Evolutionary conservation across 1,140 invertebrate genomes (phyloP).

Genomic region (Pseudobourletiella spinata): DNA sequence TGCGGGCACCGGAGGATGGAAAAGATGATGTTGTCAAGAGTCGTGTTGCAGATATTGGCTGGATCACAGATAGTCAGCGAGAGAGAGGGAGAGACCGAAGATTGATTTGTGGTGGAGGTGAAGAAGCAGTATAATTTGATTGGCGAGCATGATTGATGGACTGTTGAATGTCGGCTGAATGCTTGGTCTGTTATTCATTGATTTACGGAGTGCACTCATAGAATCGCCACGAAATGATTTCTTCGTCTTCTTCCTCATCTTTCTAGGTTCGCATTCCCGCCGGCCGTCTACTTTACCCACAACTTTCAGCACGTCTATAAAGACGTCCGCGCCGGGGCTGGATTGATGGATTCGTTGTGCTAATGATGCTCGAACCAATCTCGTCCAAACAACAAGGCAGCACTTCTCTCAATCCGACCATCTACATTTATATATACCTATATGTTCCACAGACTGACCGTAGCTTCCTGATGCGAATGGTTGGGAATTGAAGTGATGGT

Average conservation of each 20-base stretch:
- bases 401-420: too few relatives aligned
- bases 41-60: not conserved
- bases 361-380: too few relatives aligned
- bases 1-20: not conserved
- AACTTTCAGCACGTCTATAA: not conserved
- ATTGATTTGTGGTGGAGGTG: constrained; percentile 3
- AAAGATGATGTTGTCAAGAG: constrained; percentile 2
- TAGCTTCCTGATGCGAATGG: too few relatives aligned
- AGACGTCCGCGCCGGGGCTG: not conserved
- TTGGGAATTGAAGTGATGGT: too few relatives aligned
- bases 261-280: not conserved
- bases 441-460: too few relatives aligned
- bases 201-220: too few relatives aligned
- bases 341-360: not conserved
- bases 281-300: not conserved
- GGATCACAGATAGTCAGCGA: too few relatives aligned
- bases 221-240: too few relatives aligned
- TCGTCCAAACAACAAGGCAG: too few relatives aligned
- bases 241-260: too few relatives aligned
- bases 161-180: not conserved
- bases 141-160: not conserved
- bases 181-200: not conserved
- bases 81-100: too few relatives aligned
- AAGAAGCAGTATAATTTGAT: constrained; percentile 2
- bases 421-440: too few relatives aligned